phyloP scores from a whole-genome alignment of 2,797 vertebrate genomes.

The Eulemur coronatus region DNA sequence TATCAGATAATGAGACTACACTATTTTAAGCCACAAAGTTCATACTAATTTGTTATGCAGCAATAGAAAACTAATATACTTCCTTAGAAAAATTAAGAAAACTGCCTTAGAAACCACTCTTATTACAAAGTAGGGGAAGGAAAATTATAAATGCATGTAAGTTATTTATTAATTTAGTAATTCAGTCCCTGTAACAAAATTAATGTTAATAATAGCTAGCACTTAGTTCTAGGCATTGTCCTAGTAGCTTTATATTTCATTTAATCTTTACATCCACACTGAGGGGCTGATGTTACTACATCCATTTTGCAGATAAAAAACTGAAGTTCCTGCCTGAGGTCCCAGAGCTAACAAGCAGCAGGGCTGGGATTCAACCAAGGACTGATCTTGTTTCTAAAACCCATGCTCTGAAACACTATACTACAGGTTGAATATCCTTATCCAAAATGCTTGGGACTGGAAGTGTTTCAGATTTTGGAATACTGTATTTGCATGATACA shows the following conservation, averaged over 20 bases:
- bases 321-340: not conserved
- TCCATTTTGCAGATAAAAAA: constrained; percentile 5
- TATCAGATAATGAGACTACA: not conserved
- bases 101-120: not conserved
- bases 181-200: constrained; percentile 14
- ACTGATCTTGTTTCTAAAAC: constrained; percentile 1
- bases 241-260: not conserved
- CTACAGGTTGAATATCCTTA: not conserved
- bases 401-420: not conserved
- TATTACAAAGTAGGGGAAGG: not conserved
- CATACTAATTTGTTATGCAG: not conserved
- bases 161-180: not conserved
- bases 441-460: not conserved
- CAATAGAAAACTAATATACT: not conserved
- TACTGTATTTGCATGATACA: not conserved
- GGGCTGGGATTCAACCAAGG: not conserved
- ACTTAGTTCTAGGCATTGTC: not conserved
- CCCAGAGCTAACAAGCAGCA: not conserved
- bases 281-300: not conserved
- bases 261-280: not conserved
- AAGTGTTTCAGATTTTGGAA: not conserved
- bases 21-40: not conserved
- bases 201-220: not conserved
- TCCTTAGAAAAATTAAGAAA: not conserved
- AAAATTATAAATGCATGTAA: not conserved